A percentile compares a stretch with the other conserved stretches of the same genome.
phyloP scores from a whole-genome alignment of 2,113 vertebrate genomes.

The Eubucco bourcierii region DNA sequence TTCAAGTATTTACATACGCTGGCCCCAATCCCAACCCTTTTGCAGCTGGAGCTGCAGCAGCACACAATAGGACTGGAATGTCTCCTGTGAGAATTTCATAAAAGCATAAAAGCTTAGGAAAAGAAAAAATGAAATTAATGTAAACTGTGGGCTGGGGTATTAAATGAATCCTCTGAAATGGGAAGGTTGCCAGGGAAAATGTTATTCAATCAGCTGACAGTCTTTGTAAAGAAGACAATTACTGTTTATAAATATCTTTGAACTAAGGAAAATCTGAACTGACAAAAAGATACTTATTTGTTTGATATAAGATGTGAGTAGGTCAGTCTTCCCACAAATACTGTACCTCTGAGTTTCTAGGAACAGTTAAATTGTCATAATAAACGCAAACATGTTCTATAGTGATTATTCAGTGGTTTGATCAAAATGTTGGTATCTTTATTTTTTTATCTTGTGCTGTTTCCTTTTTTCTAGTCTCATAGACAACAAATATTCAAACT shows the following conservation, averaged over 20 bases:
- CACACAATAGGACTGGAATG: constrained; percentile 46
- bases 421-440: not conserved
- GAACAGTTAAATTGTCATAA: not conserved
- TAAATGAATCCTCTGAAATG: constrained; percentile 63
- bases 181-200: constrained; percentile 43
- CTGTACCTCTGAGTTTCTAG: not conserved
- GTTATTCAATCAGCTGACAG: constrained; percentile 37
- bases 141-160: constrained; percentile 56
- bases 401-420: not conserved
- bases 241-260: constrained; percentile 25
- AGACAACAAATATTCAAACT: not conserved
- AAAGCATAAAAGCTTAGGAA: constrained; percentile 65
- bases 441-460: not conserved
- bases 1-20: constrained; percentile 53
- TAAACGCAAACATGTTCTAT: not conserved
- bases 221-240: constrained; percentile 19
- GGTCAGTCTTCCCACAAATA: constrained; percentile 8
- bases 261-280: constrained; percentile 45
- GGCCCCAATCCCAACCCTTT: constrained; percentile 56
- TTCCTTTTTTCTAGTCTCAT: not conserved
- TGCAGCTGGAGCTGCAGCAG: constrained; percentile 74
- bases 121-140: constrained; percentile 69
- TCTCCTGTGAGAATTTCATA: constrained; percentile 62
- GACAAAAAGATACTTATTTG: constrained; percentile 35
- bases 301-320: constrained; percentile 5